These are phyloP conservation scores for Capromys pilorides DNA, from an alignment of 2,797 vertebrate genomes.

Conservation along the genomic window DNA sequence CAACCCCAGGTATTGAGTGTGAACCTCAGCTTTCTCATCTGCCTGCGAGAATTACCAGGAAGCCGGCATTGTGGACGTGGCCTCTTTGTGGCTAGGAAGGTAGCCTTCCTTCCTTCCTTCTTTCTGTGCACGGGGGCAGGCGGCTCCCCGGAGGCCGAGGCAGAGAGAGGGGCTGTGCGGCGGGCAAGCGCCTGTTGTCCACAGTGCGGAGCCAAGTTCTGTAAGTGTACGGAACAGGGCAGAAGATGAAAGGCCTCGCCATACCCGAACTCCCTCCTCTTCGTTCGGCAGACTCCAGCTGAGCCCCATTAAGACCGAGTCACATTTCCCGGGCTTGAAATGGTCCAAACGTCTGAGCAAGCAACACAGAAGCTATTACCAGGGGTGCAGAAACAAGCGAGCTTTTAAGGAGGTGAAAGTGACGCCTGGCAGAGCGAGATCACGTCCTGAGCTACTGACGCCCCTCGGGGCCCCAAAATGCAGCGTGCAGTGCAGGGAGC, in stretches of 20 bases:
- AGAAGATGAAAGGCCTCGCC: not conserved
- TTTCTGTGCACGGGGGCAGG: fast-evolving
- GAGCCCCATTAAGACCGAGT: not conserved
- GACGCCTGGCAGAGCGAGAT: not conserved
- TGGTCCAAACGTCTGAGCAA: constrained; percentile 7
- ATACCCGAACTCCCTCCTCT: not conserved
- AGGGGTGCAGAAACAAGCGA: not conserved
- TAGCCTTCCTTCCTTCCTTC: not conserved
- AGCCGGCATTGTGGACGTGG: not conserved
- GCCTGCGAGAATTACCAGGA: not conserved
- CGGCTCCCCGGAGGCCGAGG: not conserved
- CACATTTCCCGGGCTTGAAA: constrained; percentile 20
- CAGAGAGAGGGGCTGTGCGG: no score
- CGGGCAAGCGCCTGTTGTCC: fast-evolving
- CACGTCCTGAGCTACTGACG: fast-evolving
- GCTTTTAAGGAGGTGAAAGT: not conserved
- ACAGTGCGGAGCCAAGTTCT: fast-evolving
- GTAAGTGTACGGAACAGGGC: not conserved
- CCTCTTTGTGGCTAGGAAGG: fast-evolving
- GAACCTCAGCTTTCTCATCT: not conserved
- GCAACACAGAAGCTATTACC: not conserved
- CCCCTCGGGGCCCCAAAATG: not conserved
- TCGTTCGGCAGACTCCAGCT: not conserved
- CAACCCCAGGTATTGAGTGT: not conserved
- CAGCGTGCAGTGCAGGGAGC: not conserved